Evolutionary conservation across 2,797 vertebrate species (phyloP), one percentile per base, ranked within the genome.

Genomic region (Muscicapa striata): DNA sequence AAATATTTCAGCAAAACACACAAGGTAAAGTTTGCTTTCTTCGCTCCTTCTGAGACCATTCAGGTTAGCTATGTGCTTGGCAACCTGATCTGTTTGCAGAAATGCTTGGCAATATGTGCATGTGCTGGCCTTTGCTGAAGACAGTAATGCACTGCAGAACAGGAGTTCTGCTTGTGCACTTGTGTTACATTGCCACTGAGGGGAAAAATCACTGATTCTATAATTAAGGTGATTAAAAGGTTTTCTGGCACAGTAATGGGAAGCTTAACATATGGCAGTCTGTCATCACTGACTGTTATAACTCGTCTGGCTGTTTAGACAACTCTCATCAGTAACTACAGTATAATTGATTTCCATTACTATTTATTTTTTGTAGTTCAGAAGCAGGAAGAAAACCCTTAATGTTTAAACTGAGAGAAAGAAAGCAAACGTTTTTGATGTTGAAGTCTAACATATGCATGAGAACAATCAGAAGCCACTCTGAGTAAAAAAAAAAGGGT

Each of bases 1-100:
- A 99, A 98, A 98, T 99, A 91, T 98, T 99, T 96, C 99, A 99
- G 97, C 99, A 99, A 97, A 98, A 98, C 17, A 95, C 97, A 76
- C 98, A 98, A 97, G 98, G 99, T 99, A 95, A 88, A 94, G 45
- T 76, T 89, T 87, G n/a, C 38, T 88, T 94, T 72, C 61, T 79
- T 48, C 49, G 30, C 32, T 49, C 13, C 54, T 90, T 92, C 57
- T 74, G 63, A 82, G 86, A 79, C 70, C 55, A 6, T 67, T 77
- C 80, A 77, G n/a, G 38, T 74, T 92, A 70, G 49, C 57, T 75
- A 49, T 1, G 1, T 82, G 40, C 40, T 94, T 78, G 90, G 76
- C 85, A 89, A 4, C 22, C 61, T 29, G 49, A 38, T 92, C 8
- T 52, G 48, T 75, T 91, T 92, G 78, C 67, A 63, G 34, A 73